Evolutionary conservation across 53 echinoderm and acorn worm species (phyloP).

Genomic region (Actinopyga echinites): DNA sequence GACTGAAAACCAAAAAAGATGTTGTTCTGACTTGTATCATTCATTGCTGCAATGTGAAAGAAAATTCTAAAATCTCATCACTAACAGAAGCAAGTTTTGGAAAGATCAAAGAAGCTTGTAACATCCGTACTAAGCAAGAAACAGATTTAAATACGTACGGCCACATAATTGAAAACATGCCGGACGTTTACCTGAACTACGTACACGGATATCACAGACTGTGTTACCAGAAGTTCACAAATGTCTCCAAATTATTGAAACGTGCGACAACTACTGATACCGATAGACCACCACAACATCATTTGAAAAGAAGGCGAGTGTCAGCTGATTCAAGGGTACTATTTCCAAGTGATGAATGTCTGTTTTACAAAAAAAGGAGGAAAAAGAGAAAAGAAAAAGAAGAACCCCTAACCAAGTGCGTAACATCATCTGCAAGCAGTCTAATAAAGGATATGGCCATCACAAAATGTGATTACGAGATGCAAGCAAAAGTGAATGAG

Average conservation of each 20-base stretch:
- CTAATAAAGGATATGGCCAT: constrained; percentile 41
- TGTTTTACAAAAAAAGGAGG: constrained; percentile 12
- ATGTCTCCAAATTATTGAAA: constrained; percentile 45
- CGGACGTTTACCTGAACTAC: constrained; percentile 16
- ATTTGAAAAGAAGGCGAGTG: constrained; percentile 13
- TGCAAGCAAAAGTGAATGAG: constrained; percentile 46
- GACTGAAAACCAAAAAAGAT: not conserved
- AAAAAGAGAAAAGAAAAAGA: constrained; percentile 47
- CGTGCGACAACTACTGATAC: constrained; percentile 5
- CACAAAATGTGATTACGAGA: constrained; percentile 9
- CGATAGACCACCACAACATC: not conserved
- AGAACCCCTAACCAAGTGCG: constrained; percentile 47
- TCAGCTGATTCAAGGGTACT: constrained; percentile 4
- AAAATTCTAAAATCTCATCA: not conserved
- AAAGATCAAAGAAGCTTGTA: constrained; percentile 16
- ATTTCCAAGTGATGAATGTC: constrained; percentile 35
- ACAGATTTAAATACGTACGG: constrained; percentile 15
- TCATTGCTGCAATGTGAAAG: not conserved
- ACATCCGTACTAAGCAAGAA: constrained; percentile 13
- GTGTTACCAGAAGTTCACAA: constrained; percentile 58
- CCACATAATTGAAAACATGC: constrained; percentile 25
- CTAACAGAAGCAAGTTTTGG: not conserved
- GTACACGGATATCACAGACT: constrained; percentile 56
- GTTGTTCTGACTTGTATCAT: not conserved
- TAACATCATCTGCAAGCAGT: constrained; percentile 44